phyloP scores from a whole-genome alignment of 30 jellyfish, hydroid and myxozoan species.

The Mastigias papua region DNA sequence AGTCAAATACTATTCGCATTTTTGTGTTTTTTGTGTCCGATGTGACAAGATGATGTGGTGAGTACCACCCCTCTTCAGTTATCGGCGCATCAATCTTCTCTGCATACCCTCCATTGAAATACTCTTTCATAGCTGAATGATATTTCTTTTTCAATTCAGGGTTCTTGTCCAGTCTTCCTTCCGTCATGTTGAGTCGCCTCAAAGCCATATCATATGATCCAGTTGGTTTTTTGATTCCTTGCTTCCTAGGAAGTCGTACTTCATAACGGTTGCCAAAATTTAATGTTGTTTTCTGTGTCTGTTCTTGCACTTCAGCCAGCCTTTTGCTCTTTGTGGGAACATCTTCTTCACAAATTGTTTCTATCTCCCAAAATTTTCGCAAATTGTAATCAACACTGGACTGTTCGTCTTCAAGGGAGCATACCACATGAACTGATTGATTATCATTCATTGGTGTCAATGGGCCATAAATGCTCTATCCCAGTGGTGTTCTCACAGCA shows the following conservation, averaged over 20 bases:
- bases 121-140: background rate
- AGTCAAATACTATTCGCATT: constrained; percentile 36
- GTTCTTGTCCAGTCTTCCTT: constrained; percentile 12
- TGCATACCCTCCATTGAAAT: constrained; percentile 17
- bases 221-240: background rate
- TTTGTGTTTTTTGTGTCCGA: constrained; percentile 36
- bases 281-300: background rate
- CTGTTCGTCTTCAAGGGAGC: constrained; percentile 6
- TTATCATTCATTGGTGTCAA: background rate
- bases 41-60: background rate
- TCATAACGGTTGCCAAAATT: background rate
- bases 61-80: constrained; percentile 27
- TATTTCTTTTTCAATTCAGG: background rate
- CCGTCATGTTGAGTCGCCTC: constrained; percentile 23
- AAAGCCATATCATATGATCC: constrained; percentile 29
- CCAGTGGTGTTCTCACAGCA: constrained; percentile 37
- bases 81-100: background rate
- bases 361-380: constrained; percentile 48
- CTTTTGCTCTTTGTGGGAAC: constrained; percentile 19
- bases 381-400: constrained; percentile 20
- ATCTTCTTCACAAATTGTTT: constrained; percentile 22
- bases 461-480: constrained; percentile 51
- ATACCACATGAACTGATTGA: constrained; percentile 8
- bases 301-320: constrained; percentile 21
- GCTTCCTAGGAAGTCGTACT: constrained; percentile 7